Percentiles rank a stretch among this genome's conserved stretches.
Conservation (phyloP, 2,113 vertebrate species). For the Polypterus senegalus region DNA sequence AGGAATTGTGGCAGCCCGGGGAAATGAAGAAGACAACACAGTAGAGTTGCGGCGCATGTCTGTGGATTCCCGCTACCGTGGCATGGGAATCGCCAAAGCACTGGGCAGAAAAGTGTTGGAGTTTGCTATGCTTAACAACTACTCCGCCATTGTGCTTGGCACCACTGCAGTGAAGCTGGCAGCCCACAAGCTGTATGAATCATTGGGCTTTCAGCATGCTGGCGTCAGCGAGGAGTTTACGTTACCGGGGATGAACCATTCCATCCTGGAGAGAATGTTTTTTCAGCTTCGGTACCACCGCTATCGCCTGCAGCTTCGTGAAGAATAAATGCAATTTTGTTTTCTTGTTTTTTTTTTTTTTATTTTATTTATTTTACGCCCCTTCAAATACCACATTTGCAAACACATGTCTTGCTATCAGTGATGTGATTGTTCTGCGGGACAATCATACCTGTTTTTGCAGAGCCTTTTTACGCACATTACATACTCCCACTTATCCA, state of each 20-base stretch:
- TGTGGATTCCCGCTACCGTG: slow-evolving; percentile 85
- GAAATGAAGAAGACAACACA: slow-evolving; percentile 80
- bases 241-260: slow-evolving; percentile 86
- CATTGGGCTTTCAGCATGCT: slow-evolving; percentile 85
- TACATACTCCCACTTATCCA: neutral
- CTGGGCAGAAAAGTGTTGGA: slow-evolving; percentile 90
- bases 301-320: slow-evolving; percentile 92
- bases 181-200: slow-evolving; percentile 95
- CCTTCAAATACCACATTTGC: slow-evolving; percentile 5
- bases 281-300: slow-evolving; percentile 97
- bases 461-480: neutral
- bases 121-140: slow-evolving; percentile 87
- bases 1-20: slow-evolving; percentile 83
- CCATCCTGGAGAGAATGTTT: slow-evolving; percentile 84
- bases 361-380: slow-evolving; percentile 20
- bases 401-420: slow-evolving; percentile 1
- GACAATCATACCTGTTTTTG: neutral
- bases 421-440: neutral
- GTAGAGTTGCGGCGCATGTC: slow-evolving; percentile 95
- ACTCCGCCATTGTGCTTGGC: slow-evolving; percentile 82
- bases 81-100: slow-evolving; percentile 91
- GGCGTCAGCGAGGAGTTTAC: slow-evolving; percentile 73
- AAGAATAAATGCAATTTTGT: slow-evolving; percentile 58
- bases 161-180: slow-evolving; percentile 95
- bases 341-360: slow-evolving; percentile 19